Conservation (phyloP, 2,797 vertebrate genomes). For the Acanthis flammea region DNA sequence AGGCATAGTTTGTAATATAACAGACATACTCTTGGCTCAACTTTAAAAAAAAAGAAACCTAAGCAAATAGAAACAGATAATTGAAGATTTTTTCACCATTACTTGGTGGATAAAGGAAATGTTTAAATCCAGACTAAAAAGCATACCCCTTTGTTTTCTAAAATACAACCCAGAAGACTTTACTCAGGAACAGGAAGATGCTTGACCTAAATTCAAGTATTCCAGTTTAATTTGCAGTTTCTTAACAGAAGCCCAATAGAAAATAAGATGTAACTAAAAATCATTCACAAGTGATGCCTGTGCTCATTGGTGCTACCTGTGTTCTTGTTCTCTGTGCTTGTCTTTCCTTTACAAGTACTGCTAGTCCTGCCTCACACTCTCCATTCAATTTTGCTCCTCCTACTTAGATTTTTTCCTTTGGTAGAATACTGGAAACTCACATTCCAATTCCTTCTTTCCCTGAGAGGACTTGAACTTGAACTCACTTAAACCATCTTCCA, state of each 20-base stretch:
- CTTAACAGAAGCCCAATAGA: not conserved
- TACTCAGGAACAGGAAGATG: not conserved
- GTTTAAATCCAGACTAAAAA: not conserved
- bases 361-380: not conserved
- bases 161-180: not conserved
- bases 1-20: not conserved
- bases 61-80: not conserved
- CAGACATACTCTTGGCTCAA: not conserved
- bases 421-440: not conserved
- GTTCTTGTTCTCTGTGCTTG: not conserved
- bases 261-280: not conserved
- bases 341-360: not conserved
- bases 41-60: not conserved
- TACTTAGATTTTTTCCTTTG: not conserved
- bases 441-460: not conserved
- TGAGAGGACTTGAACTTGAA: not conserved
- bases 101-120: not conserved
- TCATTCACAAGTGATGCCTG: not conserved
- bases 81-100: not conserved
- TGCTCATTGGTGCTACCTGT: not conserved
- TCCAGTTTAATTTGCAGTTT: not conserved
- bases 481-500: not conserved
- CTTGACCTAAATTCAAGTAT: not conserved
- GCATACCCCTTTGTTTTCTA: not conserved
- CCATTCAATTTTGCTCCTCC: not conserved